phyloP scores from a whole-genome alignment of 2,113 vertebrate species.

The Spea bombifrons region DNA sequence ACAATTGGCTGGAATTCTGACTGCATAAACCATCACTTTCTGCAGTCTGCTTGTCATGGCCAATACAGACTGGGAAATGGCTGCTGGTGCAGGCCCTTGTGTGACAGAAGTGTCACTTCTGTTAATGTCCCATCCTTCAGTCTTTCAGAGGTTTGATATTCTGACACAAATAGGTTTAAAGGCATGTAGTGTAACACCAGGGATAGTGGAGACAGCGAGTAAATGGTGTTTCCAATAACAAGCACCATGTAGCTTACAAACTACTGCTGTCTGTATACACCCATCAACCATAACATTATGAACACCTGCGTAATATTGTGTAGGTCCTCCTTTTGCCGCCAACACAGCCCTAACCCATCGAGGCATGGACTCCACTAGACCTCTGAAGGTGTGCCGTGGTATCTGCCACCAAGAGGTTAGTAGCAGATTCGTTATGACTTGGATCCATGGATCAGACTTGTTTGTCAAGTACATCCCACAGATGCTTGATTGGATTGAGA shows the following conservation, averaged over 20 bases:
- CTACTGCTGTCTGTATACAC: neutral
- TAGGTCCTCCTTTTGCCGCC: neutral
- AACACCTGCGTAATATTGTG: neutral
- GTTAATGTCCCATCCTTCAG: neutral
- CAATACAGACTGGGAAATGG: constrained; percentile 3
- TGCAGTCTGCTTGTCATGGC: neutral
- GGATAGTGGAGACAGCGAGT: neutral
- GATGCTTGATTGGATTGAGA: too few relatives aligned
- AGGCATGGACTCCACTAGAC: too few relatives aligned
- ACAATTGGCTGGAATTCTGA: neutral
- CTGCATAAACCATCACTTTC: neutral
- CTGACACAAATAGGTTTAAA: neutral
- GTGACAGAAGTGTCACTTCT: constrained; percentile 4
- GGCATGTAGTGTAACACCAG: neutral
- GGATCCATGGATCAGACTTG: too few relatives aligned
- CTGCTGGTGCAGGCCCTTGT: neutral
- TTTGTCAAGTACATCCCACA: too few relatives aligned
- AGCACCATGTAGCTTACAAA: neutral
- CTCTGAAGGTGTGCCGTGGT: too few relatives aligned
- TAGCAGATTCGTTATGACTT: too few relatives aligned
- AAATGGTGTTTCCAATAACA: neutral
- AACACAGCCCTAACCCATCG: too few relatives aligned
- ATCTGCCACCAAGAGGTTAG: too few relatives aligned
- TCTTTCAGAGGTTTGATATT: neutral
- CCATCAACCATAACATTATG: too few relatives aligned